A percentile compares a stretch with the other conserved stretches of the same genome.
phyloP scores from a whole-genome alignment of 2,113 vertebrate genomes.

The Isichthys henryi region DNA sequence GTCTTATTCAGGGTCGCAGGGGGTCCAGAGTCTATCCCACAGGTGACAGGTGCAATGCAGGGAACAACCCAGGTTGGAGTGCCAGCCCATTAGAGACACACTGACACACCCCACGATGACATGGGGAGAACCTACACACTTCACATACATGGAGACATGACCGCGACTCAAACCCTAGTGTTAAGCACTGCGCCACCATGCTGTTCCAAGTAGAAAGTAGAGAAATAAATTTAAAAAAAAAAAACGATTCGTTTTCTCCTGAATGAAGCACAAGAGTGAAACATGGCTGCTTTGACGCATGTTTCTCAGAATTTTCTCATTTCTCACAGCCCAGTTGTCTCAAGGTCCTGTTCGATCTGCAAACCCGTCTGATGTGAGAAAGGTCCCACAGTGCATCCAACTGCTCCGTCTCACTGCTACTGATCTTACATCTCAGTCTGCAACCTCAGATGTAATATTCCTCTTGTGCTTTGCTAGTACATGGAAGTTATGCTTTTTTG shows the following conservation, averaged over 20 bases:
- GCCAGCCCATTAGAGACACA: background rate
- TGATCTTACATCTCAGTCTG: background rate
- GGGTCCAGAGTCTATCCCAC: background rate
- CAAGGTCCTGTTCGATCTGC: background rate
- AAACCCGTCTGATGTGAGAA: background rate
- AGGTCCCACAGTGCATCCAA: background rate
- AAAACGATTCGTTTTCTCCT: background rate
- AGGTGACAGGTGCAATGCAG: background rate
- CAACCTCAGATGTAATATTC: background rate
- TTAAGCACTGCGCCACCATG: background rate
- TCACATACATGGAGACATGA: background rate
- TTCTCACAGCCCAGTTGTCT: background rate
- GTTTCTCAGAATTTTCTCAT: slow-evolving; percentile 1
- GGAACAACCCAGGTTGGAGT: background rate
- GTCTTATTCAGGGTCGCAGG: background rate
- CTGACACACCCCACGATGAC: background rate
- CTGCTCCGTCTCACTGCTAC: background rate
- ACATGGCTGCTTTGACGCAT: background rate
- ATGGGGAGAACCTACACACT: background rate
- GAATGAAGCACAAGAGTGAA: background rate
- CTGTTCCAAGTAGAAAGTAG: background rate
- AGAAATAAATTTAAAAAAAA: background rate
- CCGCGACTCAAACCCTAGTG: background rate
- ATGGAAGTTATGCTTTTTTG: background rate
- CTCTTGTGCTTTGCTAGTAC: background rate